These are phyloP conservation scores for Osmerus eperlanus DNA, from an alignment of 2,113 vertebrate species.

Conservation along the genomic window DNA sequence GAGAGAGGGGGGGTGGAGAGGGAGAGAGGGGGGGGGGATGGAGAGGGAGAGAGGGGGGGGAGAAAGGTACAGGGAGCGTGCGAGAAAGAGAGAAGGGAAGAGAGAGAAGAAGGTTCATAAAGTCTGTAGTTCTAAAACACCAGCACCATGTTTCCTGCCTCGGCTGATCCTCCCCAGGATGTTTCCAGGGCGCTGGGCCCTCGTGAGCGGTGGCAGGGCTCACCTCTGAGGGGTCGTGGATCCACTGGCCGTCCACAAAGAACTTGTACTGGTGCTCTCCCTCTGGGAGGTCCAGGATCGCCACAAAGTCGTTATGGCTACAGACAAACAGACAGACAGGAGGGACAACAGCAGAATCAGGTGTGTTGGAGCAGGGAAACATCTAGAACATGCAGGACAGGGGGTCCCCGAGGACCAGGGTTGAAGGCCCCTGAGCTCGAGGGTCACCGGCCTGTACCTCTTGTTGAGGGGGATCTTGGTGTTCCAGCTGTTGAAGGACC, in stretches of 20 bases:
- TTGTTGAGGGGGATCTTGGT: conserved; percentile 96
- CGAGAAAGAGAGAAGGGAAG: too few relatives aligned
- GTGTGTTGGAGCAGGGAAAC: too few relatives aligned
- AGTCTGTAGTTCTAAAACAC: too few relatives aligned
- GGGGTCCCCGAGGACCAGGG: background rate
- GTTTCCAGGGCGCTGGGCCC: too few relatives aligned
- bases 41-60: too few relatives aligned
- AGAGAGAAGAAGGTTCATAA: too few relatives aligned
- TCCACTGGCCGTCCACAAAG: conserved; percentile 98
- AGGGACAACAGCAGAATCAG: too few relatives aligned
- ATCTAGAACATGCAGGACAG: background rate
- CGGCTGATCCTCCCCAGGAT: too few relatives aligned
- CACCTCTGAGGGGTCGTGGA: conserved; percentile 94
- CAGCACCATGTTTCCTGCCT: too few relatives aligned
- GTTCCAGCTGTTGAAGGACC: conserved; percentile 96
- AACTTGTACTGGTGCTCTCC: conserved; percentile 99
- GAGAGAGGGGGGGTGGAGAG: too few relatives aligned
- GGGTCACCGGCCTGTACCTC: conserved; percentile 71
- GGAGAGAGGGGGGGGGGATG: too few relatives aligned
- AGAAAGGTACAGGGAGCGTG: too few relatives aligned
- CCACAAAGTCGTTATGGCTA: conserved; percentile 97
- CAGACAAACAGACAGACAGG: conserved; percentile 7
- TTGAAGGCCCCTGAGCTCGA: background rate
- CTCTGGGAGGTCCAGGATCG: conserved; percentile 93
- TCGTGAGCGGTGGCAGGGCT: background rate